Percentiles rank a stretch among this genome's conserved stretches.
Evolutionary conservation across 1,140 invertebrate species (phyloP).

Genomic region (Zaprionus gabonicus): DNA sequence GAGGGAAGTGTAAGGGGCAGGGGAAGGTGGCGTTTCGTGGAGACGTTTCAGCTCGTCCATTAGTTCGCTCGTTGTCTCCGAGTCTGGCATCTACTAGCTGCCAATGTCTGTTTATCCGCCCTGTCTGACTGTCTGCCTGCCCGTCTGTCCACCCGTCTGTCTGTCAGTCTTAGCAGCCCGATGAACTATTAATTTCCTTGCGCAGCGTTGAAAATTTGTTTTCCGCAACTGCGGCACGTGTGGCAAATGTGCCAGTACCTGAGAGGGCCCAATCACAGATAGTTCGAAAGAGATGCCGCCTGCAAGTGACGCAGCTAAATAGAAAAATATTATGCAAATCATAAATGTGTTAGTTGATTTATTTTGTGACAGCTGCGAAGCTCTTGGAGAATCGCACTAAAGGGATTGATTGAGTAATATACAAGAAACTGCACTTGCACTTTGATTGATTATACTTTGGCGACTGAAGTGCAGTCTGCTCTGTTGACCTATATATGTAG

Average conservation of each 20-base stretch:
- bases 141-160: slow-evolving; percentile 42
- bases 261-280: slow-evolving; percentile 42
- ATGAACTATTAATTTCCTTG: slow-evolving; percentile 78
- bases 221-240: slow-evolving; percentile 74
- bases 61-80: slow-evolving; percentile 34
- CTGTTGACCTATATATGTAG: too few relatives aligned
- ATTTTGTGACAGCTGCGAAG: background rate
- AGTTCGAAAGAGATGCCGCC: slow-evolving; percentile 23
- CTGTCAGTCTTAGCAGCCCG: slow-evolving; percentile 64
- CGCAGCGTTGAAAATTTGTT: slow-evolving; percentile 60
- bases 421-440: background rate
- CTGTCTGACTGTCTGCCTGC: slow-evolving; percentile 39
- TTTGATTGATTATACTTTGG: background rate
- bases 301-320: background rate
- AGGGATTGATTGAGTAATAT: background rate
- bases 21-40: slow-evolving; percentile 40
- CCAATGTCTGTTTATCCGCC: slow-evolving; percentile 26
- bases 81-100: background rate
- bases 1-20: background rate
- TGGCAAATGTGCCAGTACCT: slow-evolving; percentile 46
- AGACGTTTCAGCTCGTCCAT: slow-evolving; percentile 31
- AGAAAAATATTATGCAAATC: background rate
- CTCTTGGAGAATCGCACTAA: background rate
- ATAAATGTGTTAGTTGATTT: background rate
- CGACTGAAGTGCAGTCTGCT: too few relatives aligned